Evolutionary conservation across 35 echinoderm and acorn worm species (phyloP), one percentile per base, ranked within the genome.

Genomic region (Apostichopus californicus): DNA sequence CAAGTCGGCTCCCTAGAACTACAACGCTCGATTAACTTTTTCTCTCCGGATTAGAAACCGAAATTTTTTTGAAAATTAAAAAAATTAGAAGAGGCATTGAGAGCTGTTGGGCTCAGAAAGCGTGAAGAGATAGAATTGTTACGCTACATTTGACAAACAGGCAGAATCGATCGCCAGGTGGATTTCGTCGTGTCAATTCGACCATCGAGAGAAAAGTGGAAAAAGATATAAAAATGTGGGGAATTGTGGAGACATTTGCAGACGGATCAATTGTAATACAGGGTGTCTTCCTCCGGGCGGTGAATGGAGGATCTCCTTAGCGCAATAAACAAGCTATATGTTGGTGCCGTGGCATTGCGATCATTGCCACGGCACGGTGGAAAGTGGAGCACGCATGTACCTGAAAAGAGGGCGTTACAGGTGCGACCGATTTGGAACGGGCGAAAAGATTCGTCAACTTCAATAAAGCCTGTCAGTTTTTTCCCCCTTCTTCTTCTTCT

Each of bases 121-220:
- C 86, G 86, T 89, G 68, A 89, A 89, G 63, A 46, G 64, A 89
- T 89, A 73, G 86, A 89, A 89, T 89, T 89, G 86, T 89, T 89
- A 61, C 86, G 86, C 86, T 89, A 89, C 86, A 89, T 89, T 89
- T 89, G 86, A 73, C 86, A 89, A 89, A 89, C 86, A 89, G 86
- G 86, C 60, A 89, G 86, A 89, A 89, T 89, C 86, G 86, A 89
- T 89, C 86, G 86, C 86, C 86, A 89, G 86, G 86, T 89, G 86
- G 86, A 82, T 72, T 89, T 58, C 86, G 15, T 61, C 86, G 86
- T 89, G 86, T 89, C 86, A 89, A 85, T 85, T 59, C 81, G 81
- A 85, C 81, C 81, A 85, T 85, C 81, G 18, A 85, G 5, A 20
- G 57, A 59, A 85, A 58, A 59, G 17, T 25, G 28, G 34, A n/a